Evolutionary conservation across 2,113 vertebrate genomes (phyloP).

Genomic region (Triplophysa siluroides): DNA sequence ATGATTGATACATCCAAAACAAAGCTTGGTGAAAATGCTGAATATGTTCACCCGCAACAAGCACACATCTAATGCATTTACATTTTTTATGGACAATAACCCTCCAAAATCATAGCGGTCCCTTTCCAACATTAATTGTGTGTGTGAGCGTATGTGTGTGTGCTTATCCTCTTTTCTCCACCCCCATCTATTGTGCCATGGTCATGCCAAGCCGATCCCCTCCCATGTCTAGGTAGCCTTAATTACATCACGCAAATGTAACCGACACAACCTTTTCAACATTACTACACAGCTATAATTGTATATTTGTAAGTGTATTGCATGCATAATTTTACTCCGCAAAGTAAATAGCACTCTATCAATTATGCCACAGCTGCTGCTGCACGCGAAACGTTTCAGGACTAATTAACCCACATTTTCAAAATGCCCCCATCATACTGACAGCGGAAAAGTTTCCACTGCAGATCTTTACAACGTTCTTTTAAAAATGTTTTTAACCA

Average conservation of each 20-base stretch:
- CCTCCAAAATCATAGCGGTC: constrained; percentile 41
- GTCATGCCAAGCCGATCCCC: constrained; percentile 51
- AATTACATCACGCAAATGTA: constrained; percentile 61
- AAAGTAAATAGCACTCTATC: constrained; percentile 62
- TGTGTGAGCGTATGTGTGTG: neutral
- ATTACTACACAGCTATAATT: constrained; percentile 66
- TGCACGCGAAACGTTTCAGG: constrained; percentile 54
- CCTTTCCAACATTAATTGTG: constrained; percentile 44
- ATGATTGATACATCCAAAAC: constrained; percentile 15
- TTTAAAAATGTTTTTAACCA: neutral
- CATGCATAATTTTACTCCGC: constrained; percentile 69
- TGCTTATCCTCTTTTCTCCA: constrained; percentile 21
- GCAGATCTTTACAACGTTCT: constrained; percentile 26
- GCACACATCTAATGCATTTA: constrained; percentile 21
- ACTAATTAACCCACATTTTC: constrained; percentile 61
- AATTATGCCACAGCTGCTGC: constrained; percentile 62
- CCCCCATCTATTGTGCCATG: constrained; percentile 45
- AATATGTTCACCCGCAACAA: constrained; percentile 1
- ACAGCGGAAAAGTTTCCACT: constrained; percentile 50
- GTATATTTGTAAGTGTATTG: constrained; percentile 64
- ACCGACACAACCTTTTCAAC: constrained; percentile 63
- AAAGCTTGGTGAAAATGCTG: constrained; percentile 7
- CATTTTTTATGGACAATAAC: constrained; percentile 43
- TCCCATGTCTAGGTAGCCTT: constrained; percentile 64
- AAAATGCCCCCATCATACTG: constrained; percentile 42